phyloP scores from a whole-genome alignment of 2,888 invertebrate species.

The Diarsia mendica region DNA sequence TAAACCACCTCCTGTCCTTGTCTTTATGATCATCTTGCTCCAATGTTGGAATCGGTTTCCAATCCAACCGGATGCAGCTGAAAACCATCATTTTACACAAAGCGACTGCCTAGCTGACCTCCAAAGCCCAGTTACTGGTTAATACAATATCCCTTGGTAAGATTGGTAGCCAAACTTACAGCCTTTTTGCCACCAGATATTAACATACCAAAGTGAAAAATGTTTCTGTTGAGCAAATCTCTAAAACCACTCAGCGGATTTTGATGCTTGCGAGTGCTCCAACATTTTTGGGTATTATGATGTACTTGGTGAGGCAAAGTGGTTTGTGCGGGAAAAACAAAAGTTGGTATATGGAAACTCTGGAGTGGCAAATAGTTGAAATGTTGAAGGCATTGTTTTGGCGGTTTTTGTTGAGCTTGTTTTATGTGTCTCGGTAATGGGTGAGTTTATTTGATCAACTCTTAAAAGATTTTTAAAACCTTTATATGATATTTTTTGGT shows the following conservation, averaged over 20 bases:
- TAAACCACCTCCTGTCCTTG: too few species aligned
- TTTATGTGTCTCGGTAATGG: not conserved
- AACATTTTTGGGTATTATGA: slow-evolving; percentile 57
- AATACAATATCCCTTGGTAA: not conserved
- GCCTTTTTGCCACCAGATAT: slow-evolving; percentile 34
- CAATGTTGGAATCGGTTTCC: not conserved
- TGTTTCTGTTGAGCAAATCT: slow-evolving; percentile 37
- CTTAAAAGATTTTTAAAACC: not conserved
- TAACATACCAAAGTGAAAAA: slow-evolving; percentile 58
- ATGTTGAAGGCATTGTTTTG: slow-evolving; percentile 12
- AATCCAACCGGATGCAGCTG: not conserved
- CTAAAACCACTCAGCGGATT: slow-evolving; percentile 61
- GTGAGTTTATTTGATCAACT: not conserved
- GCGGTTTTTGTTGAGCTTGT: not conserved
- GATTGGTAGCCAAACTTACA: not conserved
- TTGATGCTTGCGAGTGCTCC: slow-evolving; percentile 42
- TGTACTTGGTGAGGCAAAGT: slow-evolving; percentile 54
- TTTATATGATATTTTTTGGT: not conserved
- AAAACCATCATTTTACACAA: not conserved
- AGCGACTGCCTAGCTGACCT: not conserved
- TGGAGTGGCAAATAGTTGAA: slow-evolving; percentile 41
- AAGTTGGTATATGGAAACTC: slow-evolving; percentile 46
- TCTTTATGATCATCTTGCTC: too few species aligned
- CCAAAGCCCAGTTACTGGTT: not conserved
- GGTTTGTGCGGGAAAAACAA: slow-evolving; percentile 58